phyloP scores from a whole-genome alignment of 2,113 vertebrate species.

The Fregetta grallaria region DNA sequence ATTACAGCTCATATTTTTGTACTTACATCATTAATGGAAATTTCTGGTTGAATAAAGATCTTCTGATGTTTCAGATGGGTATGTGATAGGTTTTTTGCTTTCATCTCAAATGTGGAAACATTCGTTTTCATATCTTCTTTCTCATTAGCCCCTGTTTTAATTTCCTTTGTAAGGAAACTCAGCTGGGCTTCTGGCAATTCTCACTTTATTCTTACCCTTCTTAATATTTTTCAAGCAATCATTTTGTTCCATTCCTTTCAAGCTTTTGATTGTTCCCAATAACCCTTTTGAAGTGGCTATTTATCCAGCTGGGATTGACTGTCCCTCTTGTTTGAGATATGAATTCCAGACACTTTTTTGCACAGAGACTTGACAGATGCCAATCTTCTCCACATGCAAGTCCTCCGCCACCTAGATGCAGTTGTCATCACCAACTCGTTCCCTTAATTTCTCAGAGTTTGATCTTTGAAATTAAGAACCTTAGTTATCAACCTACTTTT shows the following conservation, averaged over 20 bases:
- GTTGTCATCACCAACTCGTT: neutral
- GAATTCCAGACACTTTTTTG: neutral
- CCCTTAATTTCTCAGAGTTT: neutral
- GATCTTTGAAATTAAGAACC: neutral
- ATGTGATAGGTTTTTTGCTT: neutral
- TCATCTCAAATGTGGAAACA: constrained; percentile 25
- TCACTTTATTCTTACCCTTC: constrained; percentile 10
- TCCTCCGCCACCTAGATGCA: neutral
- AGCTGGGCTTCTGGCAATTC: constrained; percentile 16
- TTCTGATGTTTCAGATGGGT: constrained; percentile 41
- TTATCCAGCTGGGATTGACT: neutral
- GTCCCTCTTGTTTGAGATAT: neutral
- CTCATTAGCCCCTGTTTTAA: constrained; percentile 31
- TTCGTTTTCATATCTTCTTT: neutral
- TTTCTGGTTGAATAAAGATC: constrained; percentile 18
- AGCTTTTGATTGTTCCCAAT: neutral
- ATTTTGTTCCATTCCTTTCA: constrained; percentile 18
- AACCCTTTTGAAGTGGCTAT: neutral
- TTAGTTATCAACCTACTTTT: neutral
- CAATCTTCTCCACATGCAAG: neutral
- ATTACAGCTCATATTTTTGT: neutral
- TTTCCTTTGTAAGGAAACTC: constrained; percentile 32
- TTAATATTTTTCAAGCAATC: constrained; percentile 24
- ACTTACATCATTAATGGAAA: neutral
- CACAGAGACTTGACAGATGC: neutral